phyloP scores from a whole-genome alignment of 2,113 vertebrate genomes.

The Tursiops truncatus region DNA sequence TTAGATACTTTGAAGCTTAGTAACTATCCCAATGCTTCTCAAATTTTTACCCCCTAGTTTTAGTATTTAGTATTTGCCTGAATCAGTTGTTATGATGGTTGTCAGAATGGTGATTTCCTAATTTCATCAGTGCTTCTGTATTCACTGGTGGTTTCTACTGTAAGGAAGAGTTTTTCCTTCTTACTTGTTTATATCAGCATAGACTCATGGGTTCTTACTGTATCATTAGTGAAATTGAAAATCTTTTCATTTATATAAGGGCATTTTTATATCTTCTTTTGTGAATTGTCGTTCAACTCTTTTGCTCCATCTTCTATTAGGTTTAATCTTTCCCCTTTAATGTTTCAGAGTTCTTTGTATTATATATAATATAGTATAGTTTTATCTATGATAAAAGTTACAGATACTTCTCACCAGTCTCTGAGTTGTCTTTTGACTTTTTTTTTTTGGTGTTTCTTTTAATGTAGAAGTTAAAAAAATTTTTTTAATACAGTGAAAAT shows the following conservation, averaged over 20 bases:
- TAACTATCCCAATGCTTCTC: background rate
- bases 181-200: background rate
- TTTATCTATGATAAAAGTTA: background rate
- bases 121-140: background rate
- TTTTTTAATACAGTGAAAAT: background rate
- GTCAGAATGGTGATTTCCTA: background rate
- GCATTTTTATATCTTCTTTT: background rate
- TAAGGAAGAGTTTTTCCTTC: background rate
- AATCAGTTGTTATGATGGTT: background rate
- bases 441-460: slow-evolving; percentile 33
- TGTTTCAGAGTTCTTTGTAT: background rate
- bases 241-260: background rate
- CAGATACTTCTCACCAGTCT: background rate
- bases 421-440: background rate
- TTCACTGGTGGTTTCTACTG: background rate
- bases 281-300: background rate
- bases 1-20: background rate
- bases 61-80: background rate
- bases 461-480: background rate
- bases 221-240: background rate
- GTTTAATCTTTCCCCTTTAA: background rate
- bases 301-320: background rate
- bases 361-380: background rate
- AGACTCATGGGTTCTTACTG: background rate
- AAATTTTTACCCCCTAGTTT: background rate